A percentile compares a stretch with the other conserved stretches of the same genome.
These are phyloP conservation scores for Buphagus erythrorhynchus DNA, from an alignment of 2,797 vertebrate genomes.

Conservation along the genomic window DNA sequence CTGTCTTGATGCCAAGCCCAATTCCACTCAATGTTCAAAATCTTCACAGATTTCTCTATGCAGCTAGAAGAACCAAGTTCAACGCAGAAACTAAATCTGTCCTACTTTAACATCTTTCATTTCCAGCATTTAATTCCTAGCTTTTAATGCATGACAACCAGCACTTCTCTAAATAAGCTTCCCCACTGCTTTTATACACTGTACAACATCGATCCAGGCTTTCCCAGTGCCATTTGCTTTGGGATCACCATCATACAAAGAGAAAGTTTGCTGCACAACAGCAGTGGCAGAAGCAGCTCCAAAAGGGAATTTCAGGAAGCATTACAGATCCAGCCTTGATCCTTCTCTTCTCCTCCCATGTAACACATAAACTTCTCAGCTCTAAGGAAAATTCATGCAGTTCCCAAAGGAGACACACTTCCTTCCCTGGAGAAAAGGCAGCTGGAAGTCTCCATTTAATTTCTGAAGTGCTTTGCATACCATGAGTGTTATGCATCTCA, in stretches of 20 bases:
- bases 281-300: not conserved
- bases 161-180: not conserved
- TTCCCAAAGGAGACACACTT: not conserved
- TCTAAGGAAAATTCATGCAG: not conserved
- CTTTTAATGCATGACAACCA: not conserved
- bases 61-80: not conserved
- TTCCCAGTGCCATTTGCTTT: not conserved
- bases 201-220: not conserved
- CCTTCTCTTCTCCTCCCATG: not conserved
- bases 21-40: not conserved
- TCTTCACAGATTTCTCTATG: not conserved
- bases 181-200: not conserved
- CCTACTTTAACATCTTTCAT: not conserved
- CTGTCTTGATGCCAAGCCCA: not conserved
- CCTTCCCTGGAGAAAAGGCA: not conserved
- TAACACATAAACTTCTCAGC: not conserved
- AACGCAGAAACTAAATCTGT: not conserved
- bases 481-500: not conserved
- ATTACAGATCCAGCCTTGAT: not conserved
- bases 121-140: conserved; percentile 14
- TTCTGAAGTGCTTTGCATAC: not conserved
- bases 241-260: not conserved
- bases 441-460: not conserved
- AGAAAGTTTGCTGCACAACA: not conserved
- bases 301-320: not conserved